These are phyloP conservation scores for Trichonephila clavata DNA, from an alignment of 1,140 invertebrate species.

Conservation along the genomic window DNA sequence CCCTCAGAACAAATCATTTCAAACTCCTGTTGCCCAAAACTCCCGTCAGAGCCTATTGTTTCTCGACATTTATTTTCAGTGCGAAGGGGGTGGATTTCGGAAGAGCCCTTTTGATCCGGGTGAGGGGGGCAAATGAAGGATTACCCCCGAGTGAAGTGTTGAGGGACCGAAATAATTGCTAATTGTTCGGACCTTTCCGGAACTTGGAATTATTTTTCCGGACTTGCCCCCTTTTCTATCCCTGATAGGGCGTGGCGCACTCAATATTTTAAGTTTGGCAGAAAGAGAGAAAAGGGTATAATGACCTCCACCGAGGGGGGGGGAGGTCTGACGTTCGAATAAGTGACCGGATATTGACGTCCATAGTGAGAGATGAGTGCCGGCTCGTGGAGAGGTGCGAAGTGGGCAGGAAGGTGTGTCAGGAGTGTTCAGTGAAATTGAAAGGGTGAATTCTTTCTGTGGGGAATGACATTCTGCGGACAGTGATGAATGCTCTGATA, in stretches of 20 bases:
- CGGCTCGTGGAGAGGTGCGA: conserved; percentile 9
- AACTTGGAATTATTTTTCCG: conserved; percentile 50
- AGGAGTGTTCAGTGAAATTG: neutral
- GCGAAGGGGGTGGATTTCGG: conserved; percentile 21
- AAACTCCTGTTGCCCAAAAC: conserved; percentile 72
- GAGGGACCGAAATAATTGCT: conserved; percentile 70
- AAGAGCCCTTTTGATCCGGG: conserved; percentile 56
- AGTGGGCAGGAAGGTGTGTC: conserved; percentile 41
- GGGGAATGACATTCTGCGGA: neutral
- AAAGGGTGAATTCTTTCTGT: neutral
- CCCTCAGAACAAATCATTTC: conserved; percentile 68
- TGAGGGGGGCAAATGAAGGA: conserved; percentile 27
- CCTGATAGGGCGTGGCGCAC: conserved; percentile 13
- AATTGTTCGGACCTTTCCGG: conserved; percentile 63
- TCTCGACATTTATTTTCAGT: conserved; percentile 68
- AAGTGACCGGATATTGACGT: conserved; percentile 13
- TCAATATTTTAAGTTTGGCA: conserved; percentile 50
- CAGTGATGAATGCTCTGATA: conserved; percentile 1
- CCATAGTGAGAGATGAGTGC: conserved; percentile 46
- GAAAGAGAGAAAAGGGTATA: conserved; percentile 4
- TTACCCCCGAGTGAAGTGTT: conserved; percentile 51
- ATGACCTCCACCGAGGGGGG: neutral
- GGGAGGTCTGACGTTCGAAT: neutral
- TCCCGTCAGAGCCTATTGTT: conserved; percentile 65
- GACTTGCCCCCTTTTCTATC: neutral